Percentiles rank a stretch among this genome's conserved stretches.
Evolutionary conservation across 2,888 invertebrate genomes (phyloP).

Genomic region (Torymus aiolomorphi): DNA sequence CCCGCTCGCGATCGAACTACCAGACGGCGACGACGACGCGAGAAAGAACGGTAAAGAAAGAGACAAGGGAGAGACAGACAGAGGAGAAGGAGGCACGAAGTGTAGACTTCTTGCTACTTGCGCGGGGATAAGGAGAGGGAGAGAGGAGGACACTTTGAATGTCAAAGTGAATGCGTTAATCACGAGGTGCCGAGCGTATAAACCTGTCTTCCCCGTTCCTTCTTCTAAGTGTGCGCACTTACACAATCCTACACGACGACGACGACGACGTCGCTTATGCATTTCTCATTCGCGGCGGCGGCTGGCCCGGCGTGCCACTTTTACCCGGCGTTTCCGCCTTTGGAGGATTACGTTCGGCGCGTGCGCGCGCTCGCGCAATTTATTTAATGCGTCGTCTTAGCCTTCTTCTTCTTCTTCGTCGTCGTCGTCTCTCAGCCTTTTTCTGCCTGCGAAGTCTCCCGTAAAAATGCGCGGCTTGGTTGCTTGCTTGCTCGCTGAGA

Average conservation of each 20-base stretch:
- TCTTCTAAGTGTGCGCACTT: constrained; percentile 51
- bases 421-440: too few species aligned
- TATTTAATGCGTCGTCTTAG: too few species aligned
- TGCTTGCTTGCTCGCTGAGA: too few species aligned
- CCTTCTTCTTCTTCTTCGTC: too few species aligned
- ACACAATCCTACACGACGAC: constrained; percentile 34
- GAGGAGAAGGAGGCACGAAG: background rate
- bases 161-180: constrained; percentile 61
- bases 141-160: constrained; percentile 56
- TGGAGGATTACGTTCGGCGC: constrained; percentile 10
- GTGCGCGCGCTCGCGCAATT: too few species aligned
- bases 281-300: constrained; percentile 25
- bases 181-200: constrained; percentile 58
- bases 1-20: constrained; percentile 11
- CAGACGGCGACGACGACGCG: background rate
- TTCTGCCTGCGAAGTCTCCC: too few species aligned
- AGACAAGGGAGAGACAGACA: background rate
- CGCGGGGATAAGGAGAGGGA: background rate
- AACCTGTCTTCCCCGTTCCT: constrained; percentile 55
- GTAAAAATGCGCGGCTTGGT: too few species aligned
- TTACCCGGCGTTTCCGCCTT: constrained; percentile 38
- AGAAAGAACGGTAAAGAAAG: background rate
- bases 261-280: constrained; percentile 16
- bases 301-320: constrained; percentile 7
- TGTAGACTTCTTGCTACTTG: too few species aligned